phyloP scores from a whole-genome alignment of 2,113 vertebrate genomes.

The Passerina amoena region DNA sequence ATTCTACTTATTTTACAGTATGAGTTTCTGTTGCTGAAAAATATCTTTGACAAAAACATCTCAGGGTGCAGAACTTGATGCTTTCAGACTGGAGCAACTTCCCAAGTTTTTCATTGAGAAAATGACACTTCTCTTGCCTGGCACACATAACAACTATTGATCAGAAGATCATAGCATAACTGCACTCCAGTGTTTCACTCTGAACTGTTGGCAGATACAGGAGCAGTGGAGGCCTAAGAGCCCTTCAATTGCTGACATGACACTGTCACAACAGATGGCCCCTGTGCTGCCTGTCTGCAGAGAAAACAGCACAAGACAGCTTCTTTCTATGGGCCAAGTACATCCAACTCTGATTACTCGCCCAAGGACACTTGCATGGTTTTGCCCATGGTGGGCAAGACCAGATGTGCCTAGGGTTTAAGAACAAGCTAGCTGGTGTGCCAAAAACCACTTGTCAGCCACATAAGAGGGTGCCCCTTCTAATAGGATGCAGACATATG shows the following conservation, averaged over 20 bases:
- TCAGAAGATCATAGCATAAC: neutral
- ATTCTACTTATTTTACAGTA: neutral
- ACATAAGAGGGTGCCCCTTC: neutral
- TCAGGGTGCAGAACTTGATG: neutral
- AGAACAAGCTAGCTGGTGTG: neutral
- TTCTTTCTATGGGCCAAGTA: neutral
- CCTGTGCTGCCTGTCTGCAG: neutral
- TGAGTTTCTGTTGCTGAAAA: neutral
- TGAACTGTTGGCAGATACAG: neutral
- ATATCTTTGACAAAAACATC: neutral
- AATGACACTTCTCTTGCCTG: neutral
- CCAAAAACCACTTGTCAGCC: constrained; percentile 2
- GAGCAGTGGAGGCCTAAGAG: neutral
- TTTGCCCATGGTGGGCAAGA: neutral
- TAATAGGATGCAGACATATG: neutral
- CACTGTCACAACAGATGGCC: neutral
- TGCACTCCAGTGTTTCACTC: neutral
- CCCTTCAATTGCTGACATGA: neutral
- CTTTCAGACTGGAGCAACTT: neutral
- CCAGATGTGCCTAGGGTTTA: neutral
- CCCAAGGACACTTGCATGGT: neutral
- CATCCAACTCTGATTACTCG: neutral
- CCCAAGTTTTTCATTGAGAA: neutral
- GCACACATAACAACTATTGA: neutral
- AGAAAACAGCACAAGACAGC: neutral